Base-by-base conservation (phyloP, 2,888 invertebrate genomes). In the Eugnorisma glareosa region DNA sequence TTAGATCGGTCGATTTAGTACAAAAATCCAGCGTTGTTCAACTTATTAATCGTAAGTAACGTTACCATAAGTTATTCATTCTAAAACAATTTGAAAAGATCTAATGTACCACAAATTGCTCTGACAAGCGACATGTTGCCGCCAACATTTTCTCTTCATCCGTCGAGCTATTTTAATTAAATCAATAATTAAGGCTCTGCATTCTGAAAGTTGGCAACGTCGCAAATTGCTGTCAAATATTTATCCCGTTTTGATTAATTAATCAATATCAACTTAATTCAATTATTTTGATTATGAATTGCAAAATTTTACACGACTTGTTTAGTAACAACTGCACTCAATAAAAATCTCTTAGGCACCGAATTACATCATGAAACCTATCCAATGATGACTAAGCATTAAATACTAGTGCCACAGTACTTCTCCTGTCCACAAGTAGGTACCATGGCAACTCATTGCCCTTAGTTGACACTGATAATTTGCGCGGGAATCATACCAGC, bases 391-490 rank as follows among this genome's bases (percentile, higher is more conserved):
- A 81, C 83, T 74, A 83, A 83, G 37, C 35, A 28, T 24, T 15
- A 31, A 35, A 68, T 13, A 15, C 43, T 28, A 83, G 35, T 64
- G 35, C 7, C 15, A 11, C 48, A 59, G 75, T 75, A 35, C 51
- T 66, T 31, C 54, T 28, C 35, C 28, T 48, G 43, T 40, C 45
- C 57, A 63, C 61, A 37, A 74, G 69, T 74, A 69, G 72, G 72
- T 75, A 70, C 43, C n/a, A 66, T 77, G 59, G 67, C 77, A 64
- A 69, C 79, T 87, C 85, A 77, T 88, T 88, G 89, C 89, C 89
- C 89, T 88, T 68, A 88, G 82, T 88, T 88, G 88, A 88, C 87
- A 87, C 83, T 73, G 67, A 59, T 85, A 88, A 88, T 88, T 88
- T 84, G 83, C 87, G 89, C 87, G 85, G 87, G 80, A 87, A 82